Conservation (phyloP, 2,797 vertebrate species). For the Hippocampus kuda region DNA sequence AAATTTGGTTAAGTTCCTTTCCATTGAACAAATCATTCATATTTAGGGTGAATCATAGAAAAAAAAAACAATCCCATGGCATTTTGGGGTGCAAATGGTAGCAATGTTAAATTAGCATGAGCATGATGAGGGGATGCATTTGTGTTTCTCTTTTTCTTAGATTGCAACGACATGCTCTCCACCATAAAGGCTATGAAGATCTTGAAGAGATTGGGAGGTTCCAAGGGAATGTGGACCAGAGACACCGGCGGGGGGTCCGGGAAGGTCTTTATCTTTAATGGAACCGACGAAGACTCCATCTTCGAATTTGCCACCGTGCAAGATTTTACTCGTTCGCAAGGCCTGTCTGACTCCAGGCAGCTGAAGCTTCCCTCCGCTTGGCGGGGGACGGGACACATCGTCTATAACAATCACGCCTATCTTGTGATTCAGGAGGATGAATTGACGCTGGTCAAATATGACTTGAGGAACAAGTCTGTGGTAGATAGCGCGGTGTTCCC, state of each 20-base stretch:
- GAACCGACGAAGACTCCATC: constrained; percentile 75
- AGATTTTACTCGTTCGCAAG: constrained; percentile 78
- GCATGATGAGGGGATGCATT: not conserved
- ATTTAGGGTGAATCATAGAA: too few species aligned
- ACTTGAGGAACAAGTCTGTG: constrained; percentile 73
- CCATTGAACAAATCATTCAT: too few species aligned
- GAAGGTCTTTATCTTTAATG: constrained; percentile 86
- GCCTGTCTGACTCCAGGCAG: constrained; percentile 70
- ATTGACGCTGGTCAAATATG: constrained; percentile 82
- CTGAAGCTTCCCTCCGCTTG: constrained; percentile 81
- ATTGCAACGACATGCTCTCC: constrained; percentile 88
- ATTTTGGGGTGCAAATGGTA: too few species aligned
- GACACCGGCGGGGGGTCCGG: constrained; percentile 67
- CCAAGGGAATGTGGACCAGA: constrained; percentile 87
- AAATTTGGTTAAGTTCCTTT: too few species aligned
- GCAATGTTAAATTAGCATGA: not conserved
- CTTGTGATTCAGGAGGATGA: constrained; percentile 75
- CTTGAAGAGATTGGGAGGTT: constrained; percentile 79
- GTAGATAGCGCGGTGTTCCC: constrained; percentile 84
- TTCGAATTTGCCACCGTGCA: constrained; percentile 77
- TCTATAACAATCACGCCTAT: constrained; percentile 77
- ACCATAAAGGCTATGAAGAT: constrained; percentile 96
- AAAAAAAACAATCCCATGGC: too few species aligned
- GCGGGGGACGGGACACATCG: constrained; percentile 82
- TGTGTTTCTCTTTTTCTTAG: constrained; percentile 52